Evolutionary conservation across 2,797 vertebrate species (phyloP), one percentile per base, ranked within the genome.

Genomic region (Linurgus olivaceus): DNA sequence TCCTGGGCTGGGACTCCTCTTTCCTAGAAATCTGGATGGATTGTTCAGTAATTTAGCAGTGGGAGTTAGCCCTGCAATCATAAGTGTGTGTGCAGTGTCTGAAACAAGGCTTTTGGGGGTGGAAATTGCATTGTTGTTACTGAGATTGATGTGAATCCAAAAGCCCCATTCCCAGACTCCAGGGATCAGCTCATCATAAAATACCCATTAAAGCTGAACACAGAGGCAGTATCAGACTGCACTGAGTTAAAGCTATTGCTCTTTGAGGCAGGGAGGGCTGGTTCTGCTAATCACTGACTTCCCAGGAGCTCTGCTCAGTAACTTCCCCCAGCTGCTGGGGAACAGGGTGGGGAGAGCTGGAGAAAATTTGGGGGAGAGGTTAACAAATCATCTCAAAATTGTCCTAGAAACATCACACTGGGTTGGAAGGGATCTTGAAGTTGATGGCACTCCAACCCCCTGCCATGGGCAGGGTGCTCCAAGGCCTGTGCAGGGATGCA

Each of bases 301-400:
- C 38, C 3, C 47, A 8, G 5, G 47, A 10, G 51, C 0, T 12
- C 66, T 31, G 13, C 1, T 31, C 3, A 0, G 6, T 3, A 3
- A 2, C 19, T 31, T 4, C 13, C 48, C 6, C 0, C 14, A 4
- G 18, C 23, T 0, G 5, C 28, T 25, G 65, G 11, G 4, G 25
- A 25, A 11, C 59, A 24, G 21, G 8, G 6, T 19, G 35, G 29
- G n/a, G 13, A 47, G 29, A 66, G 48, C 45, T 61, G 78, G 29
- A 26, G 33, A 26, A 38, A 44, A 68, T 19, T 0, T 29, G 6
- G n/a, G 12, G 25, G 20, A 10, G 26, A 55, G 45, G 28, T 57
- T 40, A 8, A 19, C 16, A 5, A 78, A 66, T 2, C 15, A 29
- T 40, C 35, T 51, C 50, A 17, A 67, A 68, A 37, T 44, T 29